A percentile compares a stretch with the other conserved stretches of the same genome.
Conservation (phyloP, 2,797 vertebrate species). For the Acanthornis magna region DNA sequence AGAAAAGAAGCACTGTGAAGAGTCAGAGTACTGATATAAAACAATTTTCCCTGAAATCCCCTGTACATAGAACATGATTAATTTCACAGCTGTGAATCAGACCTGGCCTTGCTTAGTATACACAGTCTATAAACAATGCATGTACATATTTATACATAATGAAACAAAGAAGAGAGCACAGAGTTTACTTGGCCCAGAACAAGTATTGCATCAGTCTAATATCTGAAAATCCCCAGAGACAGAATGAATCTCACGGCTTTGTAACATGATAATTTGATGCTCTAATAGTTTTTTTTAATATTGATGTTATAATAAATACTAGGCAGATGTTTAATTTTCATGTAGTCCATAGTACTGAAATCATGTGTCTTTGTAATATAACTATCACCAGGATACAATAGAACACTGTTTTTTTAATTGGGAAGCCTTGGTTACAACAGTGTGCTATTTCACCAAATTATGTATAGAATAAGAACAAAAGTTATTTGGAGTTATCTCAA, state of each 20-base stretch:
- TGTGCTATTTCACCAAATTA: neutral
- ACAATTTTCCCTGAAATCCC: neutral
- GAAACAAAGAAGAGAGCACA: conserved; percentile 5
- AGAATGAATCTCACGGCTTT: neutral
- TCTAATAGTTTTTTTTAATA: neutral
- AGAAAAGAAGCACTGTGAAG: neutral
- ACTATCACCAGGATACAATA: neutral
- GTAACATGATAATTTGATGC: conserved; percentile 26
- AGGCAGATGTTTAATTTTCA: conserved; percentile 37
- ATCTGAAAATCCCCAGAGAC: neutral
- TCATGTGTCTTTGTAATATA: neutral
- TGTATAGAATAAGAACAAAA: neutral
- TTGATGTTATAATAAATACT: neutral
- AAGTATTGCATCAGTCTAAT: conserved; percentile 33
- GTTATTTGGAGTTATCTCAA: neutral
- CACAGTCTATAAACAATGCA: neutral
- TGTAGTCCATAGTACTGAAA: neutral
- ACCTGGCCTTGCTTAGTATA: neutral
- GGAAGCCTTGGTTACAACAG: neutral
- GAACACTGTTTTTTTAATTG: neutral
- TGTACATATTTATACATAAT: neutral
- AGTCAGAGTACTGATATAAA: neutral
- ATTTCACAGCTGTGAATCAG: conserved; percentile 33
- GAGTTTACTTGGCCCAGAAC: conserved; percentile 2
- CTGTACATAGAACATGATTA: neutral